Percentiles rank a stretch among this genome's conserved stretches.
phyloP scores from a whole-genome alignment of 37 sponge, comb jelly and placozoan genomes.

The Spongilla lacustris region DNA sequence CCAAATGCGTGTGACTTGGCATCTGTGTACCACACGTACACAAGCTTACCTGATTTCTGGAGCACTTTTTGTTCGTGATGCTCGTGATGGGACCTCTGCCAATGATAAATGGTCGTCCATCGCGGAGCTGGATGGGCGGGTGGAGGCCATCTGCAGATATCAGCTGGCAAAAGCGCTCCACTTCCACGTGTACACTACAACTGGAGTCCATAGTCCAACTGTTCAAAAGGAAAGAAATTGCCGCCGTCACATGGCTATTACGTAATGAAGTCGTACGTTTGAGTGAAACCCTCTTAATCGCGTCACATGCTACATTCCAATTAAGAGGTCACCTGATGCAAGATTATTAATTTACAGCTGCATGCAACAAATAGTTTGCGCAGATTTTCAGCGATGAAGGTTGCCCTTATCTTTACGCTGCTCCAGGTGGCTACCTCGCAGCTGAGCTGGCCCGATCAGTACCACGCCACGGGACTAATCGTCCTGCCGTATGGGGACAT shows the following conservation, averaged over 20 bases:
- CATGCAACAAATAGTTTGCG: too few species aligned
- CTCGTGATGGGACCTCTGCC: slow-evolving; percentile 60
- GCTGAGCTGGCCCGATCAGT: slow-evolving; percentile 57
- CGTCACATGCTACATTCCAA: background rate
- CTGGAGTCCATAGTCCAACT: background rate
- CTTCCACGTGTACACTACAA: background rate
- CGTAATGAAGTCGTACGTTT: background rate
- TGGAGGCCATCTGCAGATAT: slow-evolving; percentile 9
- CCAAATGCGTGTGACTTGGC: too few species aligned
- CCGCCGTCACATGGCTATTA: background rate
- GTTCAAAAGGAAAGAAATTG: background rate
- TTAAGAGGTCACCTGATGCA: background rate
- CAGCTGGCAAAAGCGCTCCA: slow-evolving; percentile 32
- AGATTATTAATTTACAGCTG: background rate
- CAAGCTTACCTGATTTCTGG: slow-evolving; percentile 49
- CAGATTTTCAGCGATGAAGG: too few species aligned
- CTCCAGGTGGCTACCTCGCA: background rate
- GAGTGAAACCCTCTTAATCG: background rate
- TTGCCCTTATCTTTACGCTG: background rate
- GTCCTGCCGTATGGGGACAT: slow-evolving; percentile 86
- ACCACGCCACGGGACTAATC: slow-evolving; percentile 65
- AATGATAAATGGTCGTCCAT: slow-evolving; percentile 47
- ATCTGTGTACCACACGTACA: background rate
- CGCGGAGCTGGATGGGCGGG: slow-evolving; percentile 28
- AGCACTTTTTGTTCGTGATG: slow-evolving; percentile 59